Base-by-base conservation (phyloP, 2,113 vertebrate genomes). In the Triplophysa dalaica region DNA sequence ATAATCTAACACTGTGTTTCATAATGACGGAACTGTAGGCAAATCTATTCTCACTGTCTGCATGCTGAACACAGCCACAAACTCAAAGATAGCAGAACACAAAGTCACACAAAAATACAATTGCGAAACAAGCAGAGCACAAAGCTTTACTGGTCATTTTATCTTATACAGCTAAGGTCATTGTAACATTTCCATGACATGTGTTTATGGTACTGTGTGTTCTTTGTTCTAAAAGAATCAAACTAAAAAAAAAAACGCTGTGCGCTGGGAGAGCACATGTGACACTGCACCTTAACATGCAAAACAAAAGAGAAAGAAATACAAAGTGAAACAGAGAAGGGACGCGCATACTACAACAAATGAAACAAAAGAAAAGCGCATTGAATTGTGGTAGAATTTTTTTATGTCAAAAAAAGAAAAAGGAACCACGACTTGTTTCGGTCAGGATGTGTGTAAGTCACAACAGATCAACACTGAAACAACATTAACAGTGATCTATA, bases 1-100 rank as follows among this genome's bases (percentile, higher is more conserved):
- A 85, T 81, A 61, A 82, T 83, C 61, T 84, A 24, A 41, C 63
- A 64, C 74, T 56, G 82, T 82, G 80, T 89, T 89, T 86, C 85
- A 77, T 89, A 88, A 91, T 78, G 76, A 83, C 3, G 67, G 50
- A 52, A 73, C 24, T 13, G 7, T 7, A 21, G 43, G 68, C 68
- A 54, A 73, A 69, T 81, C 58, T 60, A 77, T 81, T 77, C 43
- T 1, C 48, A 64, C 78, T 24, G 68, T 54, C 83, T 17, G 82
- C 83, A 89, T 24, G 64, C 82, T 48, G 21, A 41, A 4, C 11
- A 87, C 85, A 87, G 4, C 3, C 84, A 78, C 79, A 70, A 29
- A 76, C 63, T 80, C 1, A 69, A 77, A 75, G 77, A 73, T 78
- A 70, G 14, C 64, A 70, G 84, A 26, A 70, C 76, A 52, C 70